Evolutionary conservation across 2,797 vertebrate species (phyloP).

Genomic region (Acipenser transmontanus): DNA sequence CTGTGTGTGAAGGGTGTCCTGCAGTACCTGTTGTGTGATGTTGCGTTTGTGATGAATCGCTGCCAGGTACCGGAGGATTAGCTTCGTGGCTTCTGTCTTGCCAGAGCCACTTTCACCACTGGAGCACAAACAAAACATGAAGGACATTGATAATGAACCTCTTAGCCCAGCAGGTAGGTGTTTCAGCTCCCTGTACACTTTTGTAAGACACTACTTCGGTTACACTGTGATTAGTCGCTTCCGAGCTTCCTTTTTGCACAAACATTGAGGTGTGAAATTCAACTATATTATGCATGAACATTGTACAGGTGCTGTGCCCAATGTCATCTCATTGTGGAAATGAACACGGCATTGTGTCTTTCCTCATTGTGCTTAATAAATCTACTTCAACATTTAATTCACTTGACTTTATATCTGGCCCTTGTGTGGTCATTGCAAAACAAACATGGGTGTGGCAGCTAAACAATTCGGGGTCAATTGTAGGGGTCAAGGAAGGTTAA

Average conservation of each 20-base stretch:
- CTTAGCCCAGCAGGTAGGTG: no score
- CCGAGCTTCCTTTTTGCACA: constrained; percentile 41
- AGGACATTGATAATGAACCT: no score
- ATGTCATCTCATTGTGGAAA: constrained; percentile 19
- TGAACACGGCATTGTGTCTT: constrained; percentile 51
- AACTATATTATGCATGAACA: constrained; percentile 39
- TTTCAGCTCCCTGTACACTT: no score
- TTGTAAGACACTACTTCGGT: background rate
- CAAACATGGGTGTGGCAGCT: no score
- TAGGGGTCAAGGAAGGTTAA: no score
- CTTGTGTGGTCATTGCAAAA: no score
- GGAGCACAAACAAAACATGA: constrained; percentile 21
- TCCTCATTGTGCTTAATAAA: constrained; percentile 29
- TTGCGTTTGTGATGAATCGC: constrained; percentile 79
- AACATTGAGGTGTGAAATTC: constrained; percentile 43
- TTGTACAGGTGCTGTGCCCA: constrained; percentile 26
- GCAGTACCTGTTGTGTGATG: constrained; percentile 67
- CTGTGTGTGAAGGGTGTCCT: background rate
- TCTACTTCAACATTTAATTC: no score
- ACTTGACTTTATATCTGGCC: no score
- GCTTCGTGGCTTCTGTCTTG: constrained; percentile 92
- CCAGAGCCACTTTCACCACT: constrained; percentile 95
- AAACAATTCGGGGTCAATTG: no score
- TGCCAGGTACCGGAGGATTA: constrained; percentile 85
- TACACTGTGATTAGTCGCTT: constrained; percentile 43